Conservation (phyloP, 2,888 invertebrate species). For the Pantelozetes paolii region DNA sequence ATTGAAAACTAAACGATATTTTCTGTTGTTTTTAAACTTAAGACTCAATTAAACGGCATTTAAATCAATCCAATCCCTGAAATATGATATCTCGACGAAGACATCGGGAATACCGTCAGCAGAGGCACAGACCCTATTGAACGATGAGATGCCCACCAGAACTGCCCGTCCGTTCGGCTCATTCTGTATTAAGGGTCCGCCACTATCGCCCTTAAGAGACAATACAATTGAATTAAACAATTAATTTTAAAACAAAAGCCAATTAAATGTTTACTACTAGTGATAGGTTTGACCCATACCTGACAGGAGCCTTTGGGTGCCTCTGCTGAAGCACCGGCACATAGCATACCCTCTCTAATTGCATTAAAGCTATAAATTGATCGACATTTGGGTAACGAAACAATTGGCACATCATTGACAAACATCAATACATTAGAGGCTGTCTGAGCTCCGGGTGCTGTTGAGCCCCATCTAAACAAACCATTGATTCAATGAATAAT, state of each 20-base stretch:
- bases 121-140: background rate
- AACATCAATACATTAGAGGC: background rate
- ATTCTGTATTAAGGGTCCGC: background rate
- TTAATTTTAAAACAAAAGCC: background rate
- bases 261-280: background rate
- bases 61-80: background rate
- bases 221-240: background rate
- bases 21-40: background rate
- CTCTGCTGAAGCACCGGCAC: background rate
- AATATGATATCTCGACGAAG: background rate
- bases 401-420: conserved; percentile 18
- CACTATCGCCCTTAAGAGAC: background rate
- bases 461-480: conserved; percentile 17
- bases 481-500: background rate
- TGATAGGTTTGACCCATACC: background rate
- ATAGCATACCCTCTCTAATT: conserved; percentile 7
- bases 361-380: background rate
- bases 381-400: conserved; percentile 25
- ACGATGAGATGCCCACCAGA: background rate
- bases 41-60: background rate
- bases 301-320: background rate
- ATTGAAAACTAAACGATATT: background rate
- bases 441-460: background rate
- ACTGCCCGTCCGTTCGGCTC: background rate
- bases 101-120: background rate